phyloP scores from a whole-genome alignment of 2,888 invertebrate species.

The Odontocolon sp. region DNA sequence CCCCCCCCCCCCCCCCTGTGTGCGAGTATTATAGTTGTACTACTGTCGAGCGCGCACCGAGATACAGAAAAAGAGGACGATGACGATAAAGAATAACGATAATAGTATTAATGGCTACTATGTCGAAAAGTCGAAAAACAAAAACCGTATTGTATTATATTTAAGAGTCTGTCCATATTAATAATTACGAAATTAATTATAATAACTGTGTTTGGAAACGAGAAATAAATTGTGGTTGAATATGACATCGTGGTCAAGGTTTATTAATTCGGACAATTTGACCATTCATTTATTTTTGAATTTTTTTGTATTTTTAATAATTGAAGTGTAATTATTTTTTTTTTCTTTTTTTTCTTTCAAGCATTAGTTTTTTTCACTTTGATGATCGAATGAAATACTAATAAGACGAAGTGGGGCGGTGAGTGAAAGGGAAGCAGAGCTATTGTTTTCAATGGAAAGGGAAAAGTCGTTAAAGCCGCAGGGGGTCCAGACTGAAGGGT shows the following conservation, averaged over 20 bases:
- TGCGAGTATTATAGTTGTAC: conserved; percentile 54
- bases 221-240: conserved; percentile 82
- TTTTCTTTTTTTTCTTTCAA: neutral
- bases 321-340: conserved; percentile 4
- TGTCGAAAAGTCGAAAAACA: conserved; percentile 78
- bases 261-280: conserved; percentile 37
- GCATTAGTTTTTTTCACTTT: conserved; percentile 1
- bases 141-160: conserved; percentile 81
- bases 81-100: conserved; percentile 77
- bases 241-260: conserved; percentile 71
- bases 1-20: conserved; percentile 52
- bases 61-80: conserved; percentile 61
- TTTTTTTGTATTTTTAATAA: neutral
- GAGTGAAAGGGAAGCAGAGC: conserved; percentile 34
- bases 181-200: conserved; percentile 81
- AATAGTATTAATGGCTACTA: conserved; percentile 80
- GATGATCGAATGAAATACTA: conserved; percentile 22
- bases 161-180: conserved; percentile 81
- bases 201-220: conserved; percentile 82
- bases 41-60: conserved; percentile 49
- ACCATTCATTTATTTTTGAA: neutral
- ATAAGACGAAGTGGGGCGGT: conserved; percentile 12
- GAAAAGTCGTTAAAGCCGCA: conserved; percentile 71
- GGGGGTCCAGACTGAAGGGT: conserved; percentile 73
- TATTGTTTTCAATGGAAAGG: conserved; percentile 55